Evolutionary conservation across 2,797 vertebrate species (phyloP), one percentile per base, ranked within the genome.

Genomic region (Trematomus bernacchii): DNA sequence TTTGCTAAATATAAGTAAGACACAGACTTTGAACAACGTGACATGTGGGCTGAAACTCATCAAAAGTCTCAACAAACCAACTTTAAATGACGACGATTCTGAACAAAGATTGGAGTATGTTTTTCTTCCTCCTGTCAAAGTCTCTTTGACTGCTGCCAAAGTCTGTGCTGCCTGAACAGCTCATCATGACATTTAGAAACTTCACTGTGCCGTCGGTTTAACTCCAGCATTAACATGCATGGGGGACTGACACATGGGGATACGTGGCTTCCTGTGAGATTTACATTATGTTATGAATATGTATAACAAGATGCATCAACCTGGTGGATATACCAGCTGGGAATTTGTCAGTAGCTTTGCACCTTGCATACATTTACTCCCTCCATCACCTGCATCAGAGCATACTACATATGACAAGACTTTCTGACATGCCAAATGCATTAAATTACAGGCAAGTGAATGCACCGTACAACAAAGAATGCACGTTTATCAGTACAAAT

Each of bases 211-310:
- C 50, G 62, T 3, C 50, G 23, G 14, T 37, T 66, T 50, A 42
- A 61, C 11, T 62, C 50, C 23, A 50, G 43, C 53, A 50, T 67
- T 44, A 47, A 64, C 54, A 48, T 6, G 40, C 33, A 19, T 23
- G 57, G 44, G 27, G 10, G 11, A 21, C 42, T 55, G 42, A 4
- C 61, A 67, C 5, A 27, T 37, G 43, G 0, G 0, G 15, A 21
- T 66, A 53, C 68, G 58, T 23, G 30, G 43, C 66, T 55, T 59
- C 75, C 66, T 62, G 51, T 9, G 47, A 68, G 62, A 68, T 66
- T 79, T 44, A 33, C 44, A 12, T 42, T 66, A 43, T 50, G 37
- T 46, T 23, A 69, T 76, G 44, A 68, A 73, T 37, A 51, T 73
- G 73, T 14, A 73, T 80, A 73, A 65, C 12, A 46, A 21, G n/a